phyloP scores from a whole-genome alignment of 2,888 invertebrate genomes.

The Rhodophaea formosa region DNA sequence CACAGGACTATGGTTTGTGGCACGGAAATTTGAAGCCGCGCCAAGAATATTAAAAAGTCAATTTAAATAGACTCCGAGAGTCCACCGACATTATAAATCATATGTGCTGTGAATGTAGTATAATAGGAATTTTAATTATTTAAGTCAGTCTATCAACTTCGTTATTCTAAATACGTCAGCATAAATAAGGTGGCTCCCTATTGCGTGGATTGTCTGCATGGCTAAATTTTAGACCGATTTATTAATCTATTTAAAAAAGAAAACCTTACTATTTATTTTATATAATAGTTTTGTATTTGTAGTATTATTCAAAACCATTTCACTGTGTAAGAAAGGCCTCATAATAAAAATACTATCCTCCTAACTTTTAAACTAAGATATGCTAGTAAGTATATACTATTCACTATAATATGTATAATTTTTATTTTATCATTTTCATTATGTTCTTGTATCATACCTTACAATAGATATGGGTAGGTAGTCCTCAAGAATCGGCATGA shows the following conservation, averaged over 20 bases:
- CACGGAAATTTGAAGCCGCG: slow-evolving; percentile 12
- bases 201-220: not conserved
- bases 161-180: not conserved
- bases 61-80: slow-evolving; percentile 2
- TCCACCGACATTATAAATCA: slow-evolving; percentile 12
- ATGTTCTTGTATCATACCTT: no score
- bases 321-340: no score
- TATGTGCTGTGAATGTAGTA: slow-evolving; percentile 4
- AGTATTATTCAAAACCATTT: no score
- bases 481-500: no score
- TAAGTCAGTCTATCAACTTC: not conserved
- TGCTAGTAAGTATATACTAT: no score
- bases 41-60: slow-evolving; percentile 16
- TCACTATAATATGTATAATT: no score
- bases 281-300: no score
- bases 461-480: no score
- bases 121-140: slow-evolving; percentile 9
- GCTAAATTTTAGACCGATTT: not conserved
- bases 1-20: slow-evolving; percentile 8
- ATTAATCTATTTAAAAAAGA: not conserved
- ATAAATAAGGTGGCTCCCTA: not conserved
- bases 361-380: no score
- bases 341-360: no score
- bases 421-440: no score
- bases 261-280: no score